phyloP scores from a whole-genome alignment of 2,888 invertebrate species.

The Apotomis turbidana region DNA sequence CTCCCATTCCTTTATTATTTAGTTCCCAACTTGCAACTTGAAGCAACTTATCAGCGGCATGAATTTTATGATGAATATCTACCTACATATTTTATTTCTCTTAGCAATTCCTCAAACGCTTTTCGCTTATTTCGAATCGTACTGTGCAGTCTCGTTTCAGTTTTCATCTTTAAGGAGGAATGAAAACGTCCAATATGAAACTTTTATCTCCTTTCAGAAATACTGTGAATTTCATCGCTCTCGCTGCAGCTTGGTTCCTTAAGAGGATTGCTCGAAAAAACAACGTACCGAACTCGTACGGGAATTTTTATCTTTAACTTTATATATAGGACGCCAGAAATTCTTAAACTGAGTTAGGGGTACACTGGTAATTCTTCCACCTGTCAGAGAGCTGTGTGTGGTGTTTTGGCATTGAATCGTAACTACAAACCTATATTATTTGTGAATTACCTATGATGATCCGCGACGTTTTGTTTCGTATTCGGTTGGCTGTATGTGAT shows the following conservation, averaged over 20 bases:
- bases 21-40: conserved; percentile 7
- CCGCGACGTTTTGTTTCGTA: too few species aligned
- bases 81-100: conserved; percentile 11
- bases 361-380: too few species aligned
- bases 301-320: conserved; percentile 11
- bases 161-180: conserved; percentile 25
- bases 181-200: conserved; percentile 34
- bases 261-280: conserved; percentile 24
- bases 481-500: too few species aligned
- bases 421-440: too few species aligned
- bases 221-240: conserved; percentile 27
- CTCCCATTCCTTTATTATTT: conserved; percentile 25
- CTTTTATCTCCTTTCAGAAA: conserved; percentile 31
- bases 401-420: too few species aligned
- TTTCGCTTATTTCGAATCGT: conserved; percentile 13
- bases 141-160: conserved; percentile 7
- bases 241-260: conserved; percentile 9
- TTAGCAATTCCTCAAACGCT: conserved; percentile 14
- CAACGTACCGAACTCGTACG: background rate
- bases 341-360: too few species aligned
- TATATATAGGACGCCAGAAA: background rate
- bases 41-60: conserved; percentile 16
- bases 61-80: conserved; percentile 19
- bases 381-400: too few species aligned
- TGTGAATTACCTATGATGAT: too few species aligned